These are phyloP conservation scores for Motacilla alba DNA, from an alignment of 2,113 vertebrate genomes.

Conservation along the genomic window DNA sequence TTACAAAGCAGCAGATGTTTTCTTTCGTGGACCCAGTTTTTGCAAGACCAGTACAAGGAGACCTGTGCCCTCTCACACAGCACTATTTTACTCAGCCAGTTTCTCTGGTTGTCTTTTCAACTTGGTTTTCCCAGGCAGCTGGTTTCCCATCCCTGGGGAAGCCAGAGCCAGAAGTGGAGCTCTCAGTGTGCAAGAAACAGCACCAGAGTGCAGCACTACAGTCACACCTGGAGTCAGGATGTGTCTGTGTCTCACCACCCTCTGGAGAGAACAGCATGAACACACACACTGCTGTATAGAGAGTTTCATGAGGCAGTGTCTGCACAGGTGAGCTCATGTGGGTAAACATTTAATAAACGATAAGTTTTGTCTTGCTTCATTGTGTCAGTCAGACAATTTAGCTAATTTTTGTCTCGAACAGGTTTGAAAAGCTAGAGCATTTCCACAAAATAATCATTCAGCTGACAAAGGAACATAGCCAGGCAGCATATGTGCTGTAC, in stretches of 20 bases:
- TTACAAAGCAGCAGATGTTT: not conserved
- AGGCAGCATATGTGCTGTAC: not conserved
- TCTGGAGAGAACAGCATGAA: not conserved
- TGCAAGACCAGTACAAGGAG: not conserved
- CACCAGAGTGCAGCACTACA: fast-evolving
- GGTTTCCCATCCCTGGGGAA: not conserved
- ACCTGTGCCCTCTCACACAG: not conserved
- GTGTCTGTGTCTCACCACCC: too few species aligned
- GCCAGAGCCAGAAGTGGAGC: not conserved
- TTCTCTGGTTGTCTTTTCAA: not conserved
- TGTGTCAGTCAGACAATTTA: not conserved
- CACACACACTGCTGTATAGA: not conserved
- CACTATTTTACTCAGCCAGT: not conserved
- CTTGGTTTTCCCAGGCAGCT: not conserved
- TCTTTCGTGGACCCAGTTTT: not conserved
- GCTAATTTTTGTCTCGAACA: not conserved
- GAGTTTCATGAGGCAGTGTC: not conserved
- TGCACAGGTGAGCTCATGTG: fast-evolving
- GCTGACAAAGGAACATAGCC: not conserved
- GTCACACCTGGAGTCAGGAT: fast-evolving
- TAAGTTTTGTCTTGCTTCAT: not conserved
- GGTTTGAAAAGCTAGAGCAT: not conserved
- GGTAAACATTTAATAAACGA: not conserved
- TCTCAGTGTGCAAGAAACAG: fast-evolving
- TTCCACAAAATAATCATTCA: not conserved